These are phyloP conservation scores for Lethenteron camtschaticum DNA, from an alignment of 2,113 vertebrate genomes.

Conservation along the genomic window DNA sequence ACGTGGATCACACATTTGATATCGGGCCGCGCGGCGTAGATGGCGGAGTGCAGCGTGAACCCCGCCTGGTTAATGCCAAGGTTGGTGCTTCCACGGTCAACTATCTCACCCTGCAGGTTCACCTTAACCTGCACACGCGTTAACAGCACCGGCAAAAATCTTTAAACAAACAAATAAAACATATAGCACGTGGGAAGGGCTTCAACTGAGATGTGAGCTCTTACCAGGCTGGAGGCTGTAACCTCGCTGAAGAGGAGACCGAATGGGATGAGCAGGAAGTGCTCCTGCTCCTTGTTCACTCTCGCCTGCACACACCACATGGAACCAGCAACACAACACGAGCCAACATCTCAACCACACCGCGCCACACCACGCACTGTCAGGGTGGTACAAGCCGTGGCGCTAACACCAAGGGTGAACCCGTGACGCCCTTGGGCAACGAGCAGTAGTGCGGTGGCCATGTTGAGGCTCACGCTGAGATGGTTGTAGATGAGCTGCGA, in stretches of 20 bases:
- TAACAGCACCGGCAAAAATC: not conserved
- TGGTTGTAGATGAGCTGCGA: conserved; percentile 98
- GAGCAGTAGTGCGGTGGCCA: too few relatives aligned
- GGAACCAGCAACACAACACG: not conserved
- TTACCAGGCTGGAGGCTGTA: conserved; percentile 66
- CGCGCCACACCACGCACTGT: too few relatives aligned
- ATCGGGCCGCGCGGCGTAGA: conserved; percentile 64
- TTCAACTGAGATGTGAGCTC: conserved; percentile 11
- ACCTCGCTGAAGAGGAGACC: conserved; percentile 62
- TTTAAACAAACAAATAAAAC: not conserved
- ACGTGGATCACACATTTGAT: conserved; percentile 57
- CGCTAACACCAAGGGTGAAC: too few relatives aligned
- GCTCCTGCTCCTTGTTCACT: conserved; percentile 89
- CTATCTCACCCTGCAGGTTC: conserved; percentile 70
- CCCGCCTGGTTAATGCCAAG: conserved; percentile 39
- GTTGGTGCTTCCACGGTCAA: conserved; percentile 59
- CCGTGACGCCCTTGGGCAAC: too few relatives aligned
- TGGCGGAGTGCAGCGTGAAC: conserved; percentile 70
- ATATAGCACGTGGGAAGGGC: too few relatives aligned
- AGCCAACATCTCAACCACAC: too few relatives aligned
- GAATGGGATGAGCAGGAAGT: conserved; percentile 64
- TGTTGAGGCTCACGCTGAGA: conserved; percentile 46
- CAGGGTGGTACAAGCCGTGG: too few relatives aligned
- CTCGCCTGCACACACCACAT: conserved; percentile 29
- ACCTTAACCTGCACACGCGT: conserved; percentile 53